Conservation (phyloP, 2,797 vertebrate genomes). For the Sebastes iracundus region DNA sequence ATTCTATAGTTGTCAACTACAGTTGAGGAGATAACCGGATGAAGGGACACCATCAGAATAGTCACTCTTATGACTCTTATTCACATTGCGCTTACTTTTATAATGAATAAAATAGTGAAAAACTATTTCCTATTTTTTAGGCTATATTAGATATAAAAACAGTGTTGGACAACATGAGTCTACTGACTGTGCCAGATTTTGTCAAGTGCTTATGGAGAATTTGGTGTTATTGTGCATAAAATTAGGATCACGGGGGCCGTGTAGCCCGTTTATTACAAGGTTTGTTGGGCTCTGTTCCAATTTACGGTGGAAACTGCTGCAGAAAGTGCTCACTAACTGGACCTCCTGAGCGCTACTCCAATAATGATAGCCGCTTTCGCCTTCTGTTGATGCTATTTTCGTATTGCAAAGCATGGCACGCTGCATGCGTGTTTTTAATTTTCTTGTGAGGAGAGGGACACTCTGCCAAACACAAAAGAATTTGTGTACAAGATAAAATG, state of each 20-base stretch:
- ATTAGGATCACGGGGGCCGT: neutral
- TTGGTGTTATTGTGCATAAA: neutral
- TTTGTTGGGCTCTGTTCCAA: constrained; percentile 26
- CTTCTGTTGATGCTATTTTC: constrained; percentile 54
- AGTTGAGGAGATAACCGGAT: too few relatives aligned
- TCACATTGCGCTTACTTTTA: too few relatives aligned
- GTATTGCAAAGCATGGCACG: neutral
- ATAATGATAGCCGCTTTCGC: constrained; percentile 22
- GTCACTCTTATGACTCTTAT: too few relatives aligned
- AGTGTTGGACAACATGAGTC: neutral
- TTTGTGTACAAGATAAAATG: neutral
- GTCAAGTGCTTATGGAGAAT: neutral
- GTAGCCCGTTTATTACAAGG: neutral
- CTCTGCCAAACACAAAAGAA: neutral
- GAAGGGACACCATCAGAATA: too few relatives aligned
- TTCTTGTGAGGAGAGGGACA: neutral
- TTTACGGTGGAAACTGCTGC: neutral
- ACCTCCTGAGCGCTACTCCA: constrained; percentile 33
- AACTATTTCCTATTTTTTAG: neutral
- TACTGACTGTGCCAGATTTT: neutral
- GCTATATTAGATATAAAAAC: neutral
- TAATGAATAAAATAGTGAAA: too few relatives aligned
- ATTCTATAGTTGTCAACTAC: too few relatives aligned
- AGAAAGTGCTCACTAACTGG: neutral
- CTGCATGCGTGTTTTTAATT: constrained; percentile 15